phyloP scores from a whole-genome alignment of 2,113 vertebrate genomes.

The Ranitomeya imitator region DNA sequence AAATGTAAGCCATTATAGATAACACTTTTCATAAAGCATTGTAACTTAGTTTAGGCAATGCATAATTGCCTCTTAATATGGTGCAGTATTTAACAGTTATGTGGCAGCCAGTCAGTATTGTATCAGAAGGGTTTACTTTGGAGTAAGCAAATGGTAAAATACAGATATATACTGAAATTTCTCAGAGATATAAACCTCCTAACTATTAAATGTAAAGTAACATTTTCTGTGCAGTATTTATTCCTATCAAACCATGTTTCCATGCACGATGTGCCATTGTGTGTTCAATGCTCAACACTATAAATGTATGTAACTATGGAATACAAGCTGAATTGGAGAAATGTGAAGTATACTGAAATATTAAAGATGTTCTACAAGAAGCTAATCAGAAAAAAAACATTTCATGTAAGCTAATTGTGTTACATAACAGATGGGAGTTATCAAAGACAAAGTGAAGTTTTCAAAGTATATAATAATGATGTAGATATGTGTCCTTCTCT shows the following conservation, averaged over 20 bases:
- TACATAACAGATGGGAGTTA: background rate
- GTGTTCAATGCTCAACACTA: background rate
- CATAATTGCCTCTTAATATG: constrained; percentile 5
- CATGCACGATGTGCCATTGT: background rate
- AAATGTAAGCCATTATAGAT: constrained; percentile 21
- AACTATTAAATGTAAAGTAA: background rate
- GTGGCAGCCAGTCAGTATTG: background rate
- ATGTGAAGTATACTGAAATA: background rate
- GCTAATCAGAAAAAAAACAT: background rate
- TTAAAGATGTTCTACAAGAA: background rate
- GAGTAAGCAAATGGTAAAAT: background rate
- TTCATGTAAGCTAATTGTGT: background rate
- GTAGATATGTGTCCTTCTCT: too few relatives aligned
- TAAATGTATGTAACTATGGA: background rate
- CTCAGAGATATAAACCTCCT: background rate
- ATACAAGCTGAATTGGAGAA: background rate
- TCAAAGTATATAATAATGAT: too few relatives aligned
- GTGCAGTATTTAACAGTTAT: background rate
- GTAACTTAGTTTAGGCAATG: constrained; percentile 14
- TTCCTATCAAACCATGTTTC: background rate
- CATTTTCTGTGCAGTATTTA: background rate
- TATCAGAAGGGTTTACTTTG: background rate
- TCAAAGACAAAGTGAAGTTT: background rate
- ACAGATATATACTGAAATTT: background rate
- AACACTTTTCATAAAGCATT: constrained; percentile 12